Evolutionary conservation across 2,113 vertebrate genomes (phyloP).

Genomic region (Chaenocephalus aceratus): DNA sequence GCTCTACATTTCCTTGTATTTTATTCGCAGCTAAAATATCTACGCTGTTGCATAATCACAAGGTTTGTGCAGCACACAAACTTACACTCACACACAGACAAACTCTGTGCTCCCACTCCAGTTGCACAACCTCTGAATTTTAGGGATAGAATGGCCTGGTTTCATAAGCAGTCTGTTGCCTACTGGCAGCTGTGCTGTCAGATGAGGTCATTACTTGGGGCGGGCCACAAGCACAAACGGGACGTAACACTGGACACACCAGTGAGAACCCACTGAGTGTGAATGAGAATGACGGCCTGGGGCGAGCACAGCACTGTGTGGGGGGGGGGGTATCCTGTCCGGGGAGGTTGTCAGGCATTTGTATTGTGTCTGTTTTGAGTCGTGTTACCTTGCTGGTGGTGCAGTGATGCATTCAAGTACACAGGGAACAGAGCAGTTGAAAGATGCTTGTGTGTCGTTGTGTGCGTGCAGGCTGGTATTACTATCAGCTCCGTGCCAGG

Average conservation of each 20-base stretch:
- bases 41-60: slow-evolving; percentile 69
- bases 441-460: slow-evolving; percentile 50
- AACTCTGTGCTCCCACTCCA: slow-evolving; percentile 58
- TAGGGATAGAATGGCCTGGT: slow-evolving; percentile 70
- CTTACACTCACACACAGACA: slow-evolving; percentile 35
- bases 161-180: slow-evolving; percentile 74
- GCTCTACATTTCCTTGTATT: slow-evolving; percentile 38
- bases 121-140: slow-evolving; percentile 75
- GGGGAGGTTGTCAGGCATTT: slow-evolving; percentile 27
- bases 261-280: slow-evolving; percentile 52
- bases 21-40: slow-evolving; percentile 58
- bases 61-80: slow-evolving; percentile 53
- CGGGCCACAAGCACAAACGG: slow-evolving; percentile 42
- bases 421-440: slow-evolving; percentile 36
- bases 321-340: slow-evolving; percentile 17
- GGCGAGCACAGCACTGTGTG: slow-evolving; percentile 25
- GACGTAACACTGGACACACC: slow-evolving; percentile 46
- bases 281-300: slow-evolving; percentile 42
- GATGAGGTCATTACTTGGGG: slow-evolving; percentile 74
- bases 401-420: slow-evolving; percentile 52
- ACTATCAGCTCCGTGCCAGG: slow-evolving; percentile 65
- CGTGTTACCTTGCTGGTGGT: slow-evolving; percentile 35
- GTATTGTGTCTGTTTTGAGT: slow-evolving; percentile 47
- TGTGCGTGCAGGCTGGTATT: slow-evolving; percentile 49
- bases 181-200: slow-evolving; percentile 72